Base-by-base conservation (phyloP, 2,797 vertebrate genomes). In the Silurus aristotelis region DNA sequence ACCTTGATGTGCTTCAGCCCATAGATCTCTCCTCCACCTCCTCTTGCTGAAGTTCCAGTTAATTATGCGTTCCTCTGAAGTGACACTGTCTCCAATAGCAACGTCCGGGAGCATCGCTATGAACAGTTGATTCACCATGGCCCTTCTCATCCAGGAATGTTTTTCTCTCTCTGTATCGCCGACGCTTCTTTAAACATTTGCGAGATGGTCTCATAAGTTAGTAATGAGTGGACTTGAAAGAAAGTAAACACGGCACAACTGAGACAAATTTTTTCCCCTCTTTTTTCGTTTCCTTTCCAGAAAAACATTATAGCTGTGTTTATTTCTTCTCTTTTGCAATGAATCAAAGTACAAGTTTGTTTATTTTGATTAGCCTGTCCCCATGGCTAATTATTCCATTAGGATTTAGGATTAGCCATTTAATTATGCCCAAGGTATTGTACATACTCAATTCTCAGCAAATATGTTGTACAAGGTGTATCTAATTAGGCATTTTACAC, bases 1-100 rank as follows among this genome's bases (percentile, higher is more conserved):
- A 89, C 91, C 92, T 94, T 93, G 91, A 94, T 94, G 92, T 91
- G 89, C 85, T 89, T 88, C 78, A 75, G 83, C 84, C 85, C 85
- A 72, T 89, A 87, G 89, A 90, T 89, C 89, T 90, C 82, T 82
- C 84, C 84, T 86, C 87, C 89, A 88, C 83, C 88, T 80, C 85
- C 82, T 85, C 85, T 76, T 85, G 63, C 86, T 84, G 82, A 85
- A 89, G 86, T 90, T 88, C 85, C 88, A 87, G 91, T 91, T 92
- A 91, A 90, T 91, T 94, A 91, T 89, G 92, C 82, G 88, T 89
- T 88, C 91, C 87, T 92, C 82, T 84, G 81, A 80, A 83, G 85
- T 84, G 87, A 89, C 86, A 82, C 83, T 80, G 84, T 91, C 88
- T 87, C 89, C 88, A 87, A 82, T 85, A 86, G 87, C 90, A 91